Evolutionary conservation across 2,888 invertebrate genomes (phyloP), one percentile per base, ranked within the genome.

Genomic region (Timema podura): DNA sequence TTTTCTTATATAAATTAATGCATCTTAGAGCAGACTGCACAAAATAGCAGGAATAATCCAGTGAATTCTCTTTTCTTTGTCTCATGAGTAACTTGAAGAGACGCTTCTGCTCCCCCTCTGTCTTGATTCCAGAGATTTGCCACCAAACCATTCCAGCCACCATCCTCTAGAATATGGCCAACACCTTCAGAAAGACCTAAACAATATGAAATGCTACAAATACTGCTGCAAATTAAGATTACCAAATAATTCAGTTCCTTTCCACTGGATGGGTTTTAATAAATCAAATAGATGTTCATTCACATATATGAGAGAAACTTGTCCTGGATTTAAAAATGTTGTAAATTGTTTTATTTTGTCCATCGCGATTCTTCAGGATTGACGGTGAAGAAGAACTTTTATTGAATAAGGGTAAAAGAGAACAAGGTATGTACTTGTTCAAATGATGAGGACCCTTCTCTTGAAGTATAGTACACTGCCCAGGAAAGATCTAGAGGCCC

Each of bases 231-330:
- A 51, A n/a, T 51, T 51, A 2, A n/a, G 51, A 51, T 51, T 51
- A n/a, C 13, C 1, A 13, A n/a, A 51, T 30, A 51, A 51, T 13
- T 51, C 51, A 51, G 51, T n/a, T n/a, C 13, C 13, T 1, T 51
- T 51, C n/a, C 51, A 51, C 51, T 51, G 51, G 51, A 51, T 51
- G 51, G 13, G 3, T 51, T 51, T 83, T 49, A 48, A 64, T 45
- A 49, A 64, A 16, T 1, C 13, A 3, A 51, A 13, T 30, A 51
- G 51, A 51, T 1, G 30, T 30, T 30, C 30, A 30, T 30, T 3
- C 30, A 30, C 30, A 30, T 30, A 30, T 30, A 30, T 30, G 30
- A 30, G 3, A 30, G 30, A 30, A 30, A 30, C 3, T 30, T 30
- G 30, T 30, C 30, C 30, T 30, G 3, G 30, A 30, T 30, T 30